phyloP scores from a whole-genome alignment of 2,113 vertebrate genomes.

The Mohoua ochrocephala region DNA sequence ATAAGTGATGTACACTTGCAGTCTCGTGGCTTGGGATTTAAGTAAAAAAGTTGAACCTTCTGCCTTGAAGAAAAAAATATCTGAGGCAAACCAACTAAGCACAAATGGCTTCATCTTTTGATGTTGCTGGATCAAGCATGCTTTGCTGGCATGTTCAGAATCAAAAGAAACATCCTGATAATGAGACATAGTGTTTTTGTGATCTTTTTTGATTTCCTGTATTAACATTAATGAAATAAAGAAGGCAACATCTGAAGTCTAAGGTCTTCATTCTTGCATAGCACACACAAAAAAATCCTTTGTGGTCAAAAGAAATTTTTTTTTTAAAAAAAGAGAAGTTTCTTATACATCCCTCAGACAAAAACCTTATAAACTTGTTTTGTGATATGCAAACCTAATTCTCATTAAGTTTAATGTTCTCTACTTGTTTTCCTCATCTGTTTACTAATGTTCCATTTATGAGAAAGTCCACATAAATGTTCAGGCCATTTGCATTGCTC shows the following conservation, averaged over 20 bases:
- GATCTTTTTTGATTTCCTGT: constrained; percentile 63
- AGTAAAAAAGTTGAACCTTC: constrained; percentile 52
- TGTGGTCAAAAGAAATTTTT: background rate
- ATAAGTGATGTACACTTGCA: constrained; percentile 48
- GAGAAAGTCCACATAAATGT: background rate
- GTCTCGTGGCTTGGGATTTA: constrained; percentile 41
- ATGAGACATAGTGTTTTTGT: constrained; percentile 63
- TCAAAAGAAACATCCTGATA: constrained; percentile 66
- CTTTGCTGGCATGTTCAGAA: constrained; percentile 61
- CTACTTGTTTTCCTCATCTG: background rate
- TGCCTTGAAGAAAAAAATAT: constrained; percentile 50
- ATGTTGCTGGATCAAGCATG: constrained; percentile 65
- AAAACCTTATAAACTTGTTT: background rate
- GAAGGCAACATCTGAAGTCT: constrained; percentile 52
- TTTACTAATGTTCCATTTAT: background rate
- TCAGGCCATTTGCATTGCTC: background rate
- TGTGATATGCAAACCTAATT: background rate
- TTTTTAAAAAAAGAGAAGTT: background rate
- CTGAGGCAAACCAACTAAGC: constrained; percentile 51
- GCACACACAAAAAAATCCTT: constrained; percentile 15
- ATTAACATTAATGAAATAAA: constrained; percentile 70
- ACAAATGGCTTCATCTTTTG: constrained; percentile 65
- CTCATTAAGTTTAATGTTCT: background rate
- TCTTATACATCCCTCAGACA: background rate
- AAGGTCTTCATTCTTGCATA: constrained; percentile 50